Percentiles rank a stretch among this genome's conserved stretches.
Evolutionary conservation across 2,797 vertebrate species (phyloP).

Genomic region (Melanitta fusca): DNA sequence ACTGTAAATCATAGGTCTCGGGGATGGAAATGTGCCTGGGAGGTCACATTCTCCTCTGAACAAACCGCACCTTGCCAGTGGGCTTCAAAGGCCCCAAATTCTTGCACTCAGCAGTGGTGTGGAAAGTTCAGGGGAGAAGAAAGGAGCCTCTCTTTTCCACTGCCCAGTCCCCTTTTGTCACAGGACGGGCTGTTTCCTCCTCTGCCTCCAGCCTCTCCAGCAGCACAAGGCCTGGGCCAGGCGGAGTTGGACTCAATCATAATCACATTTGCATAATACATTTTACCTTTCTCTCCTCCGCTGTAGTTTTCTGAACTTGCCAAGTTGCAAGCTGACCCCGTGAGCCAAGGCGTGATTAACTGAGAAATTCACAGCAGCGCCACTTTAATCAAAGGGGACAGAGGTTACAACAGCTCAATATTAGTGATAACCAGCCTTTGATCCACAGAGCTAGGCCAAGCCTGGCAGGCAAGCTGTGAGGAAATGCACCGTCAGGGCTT

Average conservation of each 20-base stretch:
- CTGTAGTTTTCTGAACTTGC: conserved; percentile 85
- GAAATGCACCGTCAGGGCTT: conserved; percentile 92
- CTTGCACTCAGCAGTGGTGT: not conserved
- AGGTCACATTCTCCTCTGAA: not conserved
- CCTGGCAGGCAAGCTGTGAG: conserved; percentile 82
- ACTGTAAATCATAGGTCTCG: conserved; percentile 1
- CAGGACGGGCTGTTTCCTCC: not conserved
- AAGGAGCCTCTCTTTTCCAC: not conserved
- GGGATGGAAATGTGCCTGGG: not conserved
- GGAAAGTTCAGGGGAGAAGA: not conserved
- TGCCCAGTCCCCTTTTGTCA: not conserved
- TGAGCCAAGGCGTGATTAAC: conserved; percentile 86
- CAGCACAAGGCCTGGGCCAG: not conserved
- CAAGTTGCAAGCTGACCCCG: conserved; percentile 82
- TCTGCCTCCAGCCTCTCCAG: not conserved
- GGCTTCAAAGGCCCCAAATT: not conserved
- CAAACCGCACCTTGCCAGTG: not conserved
- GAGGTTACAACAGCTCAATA: conserved; percentile 97
- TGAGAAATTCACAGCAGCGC: conserved; percentile 84
- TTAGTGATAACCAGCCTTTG: conserved; percentile 91
- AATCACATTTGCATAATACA: conserved; percentile 75
- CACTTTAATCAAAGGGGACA: conserved; percentile 92
- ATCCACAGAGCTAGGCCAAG: conserved; percentile 92
- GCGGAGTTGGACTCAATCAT: conserved; percentile 31
- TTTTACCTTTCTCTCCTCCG: conserved; percentile 77